phyloP scores from a whole-genome alignment of 2,113 vertebrate genomes.

The Nyctereutes procyonoides region DNA sequence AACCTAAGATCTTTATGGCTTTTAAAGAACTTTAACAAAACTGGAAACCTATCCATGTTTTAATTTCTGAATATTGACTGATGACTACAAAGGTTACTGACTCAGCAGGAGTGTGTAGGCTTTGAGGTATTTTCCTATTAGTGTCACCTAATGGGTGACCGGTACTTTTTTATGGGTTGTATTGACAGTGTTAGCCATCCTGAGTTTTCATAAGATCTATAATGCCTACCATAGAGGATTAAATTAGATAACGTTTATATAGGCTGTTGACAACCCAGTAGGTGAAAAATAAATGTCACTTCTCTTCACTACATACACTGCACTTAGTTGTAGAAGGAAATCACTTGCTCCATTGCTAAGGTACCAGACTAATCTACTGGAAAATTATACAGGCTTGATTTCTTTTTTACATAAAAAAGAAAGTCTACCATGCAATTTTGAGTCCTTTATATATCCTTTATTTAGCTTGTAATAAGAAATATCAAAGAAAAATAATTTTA shows the following conservation, averaged over 20 bases:
- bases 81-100: background rate
- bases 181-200: background rate
- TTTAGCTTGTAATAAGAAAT: background rate
- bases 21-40: conserved; percentile 26
- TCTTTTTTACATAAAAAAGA: background rate
- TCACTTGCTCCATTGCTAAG: background rate
- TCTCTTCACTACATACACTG: background rate
- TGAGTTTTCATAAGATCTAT: background rate
- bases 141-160: background rate
- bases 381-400: background rate
- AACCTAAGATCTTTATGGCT: background rate
- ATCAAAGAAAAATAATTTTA: conserved; percentile 47
- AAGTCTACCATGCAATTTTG: background rate
- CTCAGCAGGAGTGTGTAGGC: background rate
- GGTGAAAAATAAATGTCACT: background rate
- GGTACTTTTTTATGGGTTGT: background rate
- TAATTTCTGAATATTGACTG: background rate
- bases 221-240: background rate
- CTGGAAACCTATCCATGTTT: background rate
- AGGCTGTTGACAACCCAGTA: background rate
- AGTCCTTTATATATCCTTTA: conserved; percentile 25
- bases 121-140: conserved; percentile 11
- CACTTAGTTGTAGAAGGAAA: conserved; percentile 6
- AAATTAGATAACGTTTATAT: conserved; percentile 13
- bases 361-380: background rate